phyloP scores from a whole-genome alignment of 2,113 vertebrate genomes.

The Stercorarius parasiticus region DNA sequence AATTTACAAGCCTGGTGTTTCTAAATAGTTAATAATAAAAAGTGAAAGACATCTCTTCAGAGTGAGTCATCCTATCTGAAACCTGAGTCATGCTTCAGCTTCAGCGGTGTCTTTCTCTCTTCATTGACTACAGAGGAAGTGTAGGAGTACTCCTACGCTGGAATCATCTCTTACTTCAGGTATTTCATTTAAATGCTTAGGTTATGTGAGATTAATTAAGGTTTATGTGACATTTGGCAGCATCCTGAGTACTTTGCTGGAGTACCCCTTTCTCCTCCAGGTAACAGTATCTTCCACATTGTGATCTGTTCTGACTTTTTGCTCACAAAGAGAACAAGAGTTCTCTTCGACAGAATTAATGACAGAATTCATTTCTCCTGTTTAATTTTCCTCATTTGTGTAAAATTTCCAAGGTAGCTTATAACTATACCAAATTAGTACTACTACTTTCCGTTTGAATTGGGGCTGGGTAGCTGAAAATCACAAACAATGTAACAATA shows the following conservation, averaged over 20 bases:
- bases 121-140: slow-evolving; percentile 49
- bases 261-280: background rate
- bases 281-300: background rate
- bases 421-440: background rate
- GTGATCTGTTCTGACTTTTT: background rate
- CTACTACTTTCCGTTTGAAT: background rate
- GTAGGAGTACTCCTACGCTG: slow-evolving; percentile 25
- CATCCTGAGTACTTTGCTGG: background rate
- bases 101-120: slow-evolving; percentile 16
- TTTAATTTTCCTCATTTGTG: background rate
- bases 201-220: slow-evolving; percentile 38
- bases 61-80: slow-evolving; percentile 34
- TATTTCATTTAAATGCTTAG: slow-evolving; percentile 21
- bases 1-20: background rate
- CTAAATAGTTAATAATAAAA: slow-evolving; percentile 57
- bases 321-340: background rate
- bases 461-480: background rate
- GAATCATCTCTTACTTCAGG: slow-evolving; percentile 17
- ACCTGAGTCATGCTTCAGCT: slow-evolving; percentile 49
- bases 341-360: too few relatives aligned
- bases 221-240: slow-evolving; percentile 32
- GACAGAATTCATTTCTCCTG: background rate
- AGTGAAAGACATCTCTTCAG: background rate
- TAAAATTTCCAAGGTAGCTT: background rate
- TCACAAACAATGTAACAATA: background rate